Percentiles rank a stretch among this genome's conserved stretches.
Conservation (phyloP, 2,888 invertebrate species). For the Hololepta plana region DNA sequence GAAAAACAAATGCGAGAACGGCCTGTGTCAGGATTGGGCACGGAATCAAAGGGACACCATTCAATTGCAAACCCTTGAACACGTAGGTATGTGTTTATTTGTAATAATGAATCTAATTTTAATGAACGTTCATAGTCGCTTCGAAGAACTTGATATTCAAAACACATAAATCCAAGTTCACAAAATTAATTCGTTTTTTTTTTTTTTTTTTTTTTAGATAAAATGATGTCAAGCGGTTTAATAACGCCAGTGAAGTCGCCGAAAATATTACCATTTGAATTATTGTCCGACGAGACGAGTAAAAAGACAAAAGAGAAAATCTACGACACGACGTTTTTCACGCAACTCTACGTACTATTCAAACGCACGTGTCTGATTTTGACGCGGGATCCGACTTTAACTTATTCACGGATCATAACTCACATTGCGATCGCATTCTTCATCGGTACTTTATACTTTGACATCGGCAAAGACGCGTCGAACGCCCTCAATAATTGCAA, state of each 20-base stretch:
- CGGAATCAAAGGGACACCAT: conserved; percentile 21
- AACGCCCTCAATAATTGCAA: conserved; percentile 73
- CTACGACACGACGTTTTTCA: conserved; percentile 38
- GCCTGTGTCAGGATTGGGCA: conserved; percentile 37
- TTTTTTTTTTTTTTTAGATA: conserved; percentile 23
- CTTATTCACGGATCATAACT: conserved; percentile 57
- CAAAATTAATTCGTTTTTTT: too few relatives aligned
- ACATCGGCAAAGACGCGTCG: conserved; percentile 72
- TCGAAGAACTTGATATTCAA: too few relatives aligned
- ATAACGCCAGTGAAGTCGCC: conserved; percentile 34
- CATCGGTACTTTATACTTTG: conserved; percentile 66
- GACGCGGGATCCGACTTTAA: conserved; percentile 55
- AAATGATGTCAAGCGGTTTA: conserved; percentile 31
- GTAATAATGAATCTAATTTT: conserved; percentile 3
- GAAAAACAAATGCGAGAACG: conserved; percentile 42
- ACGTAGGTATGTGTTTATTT: conserved; percentile 25
- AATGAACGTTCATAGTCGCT: background rate
- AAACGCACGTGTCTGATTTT: conserved; percentile 41
- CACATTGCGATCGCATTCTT: conserved; percentile 65
- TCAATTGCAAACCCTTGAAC: conserved; percentile 23
- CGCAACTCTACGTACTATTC: conserved; percentile 40
- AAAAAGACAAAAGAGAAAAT: conserved; percentile 12
- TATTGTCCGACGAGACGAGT: conserved; percentile 14
- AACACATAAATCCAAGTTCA: too few relatives aligned
- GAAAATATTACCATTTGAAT: background rate